Evolutionary conservation across 2,113 vertebrate species (phyloP), one percentile per base, ranked within the genome.

Genomic region (Cariama cristata): DNA sequence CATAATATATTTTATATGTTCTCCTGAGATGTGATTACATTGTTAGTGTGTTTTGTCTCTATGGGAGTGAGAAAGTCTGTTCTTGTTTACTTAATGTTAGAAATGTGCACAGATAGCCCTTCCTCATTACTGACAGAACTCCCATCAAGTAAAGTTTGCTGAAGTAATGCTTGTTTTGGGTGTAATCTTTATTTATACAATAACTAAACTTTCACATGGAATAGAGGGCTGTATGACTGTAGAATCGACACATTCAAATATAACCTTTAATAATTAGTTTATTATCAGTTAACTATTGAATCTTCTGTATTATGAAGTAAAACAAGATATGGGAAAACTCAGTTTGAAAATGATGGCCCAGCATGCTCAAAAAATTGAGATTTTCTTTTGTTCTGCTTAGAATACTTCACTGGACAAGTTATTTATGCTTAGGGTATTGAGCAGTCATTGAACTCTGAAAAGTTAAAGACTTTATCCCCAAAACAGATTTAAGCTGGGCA

Each of bases 1-100:
- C 0, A 0, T 72, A 19, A 27, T 15, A 40, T 6, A 15, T 27
- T 42, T 22, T 49, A 0, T 62, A 2, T 60, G 27, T 19, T 87
- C 10, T 32, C 5, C 1, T 69, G 44, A 68, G 49, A 58, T 49
- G n/a, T 58, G 16, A 9, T 77, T 76, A 17, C 23, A 9, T 24
- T 59, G 16, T 55, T 77, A 1, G 35, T 73, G 40, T 66, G 3
- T 67, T 81, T 90, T 69, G 28, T 80, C 21, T 82, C 24, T 56
- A 58, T 45, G 3, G 2, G 23, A 50, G 18, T 81, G 33, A 55
- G 27, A 49, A 47, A 23, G 7, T 73, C 22, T 52, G 42, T 0
- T 4, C 80, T 68, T 69, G 15, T 83, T 83, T 83, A 13, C 11
- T 84, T 84, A 13, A 8, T 33, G 5, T 56, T 23, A 79, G 47